Evolutionary conservation across 2,113 vertebrate species (phyloP), one percentile per base, ranked within the genome.

Genomic region (Oncorhynchus nerka): DNA sequence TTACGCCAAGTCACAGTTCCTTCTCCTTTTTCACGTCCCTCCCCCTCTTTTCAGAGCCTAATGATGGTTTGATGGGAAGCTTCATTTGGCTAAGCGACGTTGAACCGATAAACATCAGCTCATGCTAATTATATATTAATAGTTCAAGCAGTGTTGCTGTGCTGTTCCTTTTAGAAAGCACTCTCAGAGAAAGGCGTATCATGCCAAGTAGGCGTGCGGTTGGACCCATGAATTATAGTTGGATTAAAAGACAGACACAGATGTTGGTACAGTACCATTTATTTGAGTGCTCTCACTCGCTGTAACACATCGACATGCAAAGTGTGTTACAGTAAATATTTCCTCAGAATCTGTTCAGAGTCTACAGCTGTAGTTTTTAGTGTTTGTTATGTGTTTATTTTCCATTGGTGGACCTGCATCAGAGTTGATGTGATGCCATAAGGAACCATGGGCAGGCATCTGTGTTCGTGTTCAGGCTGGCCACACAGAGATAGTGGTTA

Each of bases 1-100:
- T 92, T 90, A 89, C 79, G 78, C 81, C 49, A 13, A 51, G 49
- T 68, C 79, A 26, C 77, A 55, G 82, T 86, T 81, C 78, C 70
- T 76, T 64, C 71, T 76, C 74, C 32, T 61, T 22, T 68, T 62
- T 68, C 39, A 45, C 0, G 51, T 34, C 49, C 45, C 49, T n/a
- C 28, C n/a, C 28, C 28, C 9, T 68, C 77, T 61, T 68, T 70
- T 78, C 51, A 59, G 73, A 67, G 76, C 75, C 85, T 91, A 91
- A 90, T 87, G 90, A 90, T 83, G 79, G 70, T 89, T 93, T 91
- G 87, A 91, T 91, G 87, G 85, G 85, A 89, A 85, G 89, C 86
- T 87, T 90, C 89, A 90, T 92, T 90, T 89, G 81, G 80, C 77
- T 4, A 77, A 80, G 80, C 78, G 79, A 85, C 83, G 81, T 83